Base-by-base conservation (phyloP, 2,888 invertebrate species). In the Leucania comma region DNA sequence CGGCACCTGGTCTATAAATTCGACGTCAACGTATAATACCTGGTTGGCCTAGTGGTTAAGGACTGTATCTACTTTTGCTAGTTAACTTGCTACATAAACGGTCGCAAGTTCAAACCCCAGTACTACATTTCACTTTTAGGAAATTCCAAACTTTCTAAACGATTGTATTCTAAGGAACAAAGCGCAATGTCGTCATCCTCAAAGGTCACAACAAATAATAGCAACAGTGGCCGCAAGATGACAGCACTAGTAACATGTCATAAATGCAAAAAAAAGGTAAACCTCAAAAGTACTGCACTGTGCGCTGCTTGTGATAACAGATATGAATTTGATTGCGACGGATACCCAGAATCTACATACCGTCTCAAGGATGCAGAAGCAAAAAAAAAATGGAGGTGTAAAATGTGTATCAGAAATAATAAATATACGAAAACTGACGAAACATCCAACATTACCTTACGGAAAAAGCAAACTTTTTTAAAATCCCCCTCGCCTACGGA, bases 301-400 rank as follows among this genome's bases (percentile, higher is more conserved):
- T 68, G 68, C 3, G 51, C 69, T n/a, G 35, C 32, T 14, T 70
- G 69, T 29, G 26, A 46, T 17, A 58, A 70, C 24, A 51, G 64
- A 46, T 68, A 51, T 59, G 69, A 69, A 10, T 69, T 64, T 22
- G 51, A 63, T 51, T 69, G 69, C 48, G 69, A 69, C 9, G 69
- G 69, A 4, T 63, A 63, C 42, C 69, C 69, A 14, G 69, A 63
- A 56, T 32, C 24, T 3, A 70, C 69, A 0, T 70, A 70, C 46
- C 64, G 69, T 3, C 64, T 64, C 2, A 69, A 35, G 10, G 53
- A 59, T 29, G 22, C 35, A 26, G 69, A 64, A 46, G 60, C 24
- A 5, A 59, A 48, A n/a, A 46, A 29, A n/a, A 60, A 48, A 60
- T 60, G 46, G 48, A 60, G 42, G 26, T 62, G 61, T 6, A 62